phyloP scores from a whole-genome alignment of 2,113 vertebrate genomes.

The Plotosus lineatus region DNA sequence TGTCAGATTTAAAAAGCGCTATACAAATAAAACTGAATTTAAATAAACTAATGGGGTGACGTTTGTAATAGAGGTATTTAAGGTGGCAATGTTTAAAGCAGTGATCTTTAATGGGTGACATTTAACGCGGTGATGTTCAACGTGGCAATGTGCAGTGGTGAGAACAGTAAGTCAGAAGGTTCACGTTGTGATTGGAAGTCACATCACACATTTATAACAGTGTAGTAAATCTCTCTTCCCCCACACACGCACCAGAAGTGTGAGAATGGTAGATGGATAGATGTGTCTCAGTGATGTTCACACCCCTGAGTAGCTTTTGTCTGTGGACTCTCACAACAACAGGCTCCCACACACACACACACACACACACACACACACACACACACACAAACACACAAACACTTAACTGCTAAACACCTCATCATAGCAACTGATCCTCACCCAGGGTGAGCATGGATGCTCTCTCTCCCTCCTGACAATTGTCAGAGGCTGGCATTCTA shows the following conservation, averaged over 20 bases:
- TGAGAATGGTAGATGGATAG: slow-evolving; percentile 32
- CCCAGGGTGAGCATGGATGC: too few relatives aligned
- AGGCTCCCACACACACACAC: slow-evolving; percentile 47
- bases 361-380: background rate
- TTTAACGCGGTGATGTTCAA: background rate
- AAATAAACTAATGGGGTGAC: too few relatives aligned
- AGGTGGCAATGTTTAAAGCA: background rate
- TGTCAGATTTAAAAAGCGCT: too few relatives aligned
- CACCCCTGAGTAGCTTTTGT: slow-evolving; percentile 56
- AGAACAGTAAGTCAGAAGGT: background rate
- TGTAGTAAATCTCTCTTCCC: slow-evolving; percentile 1
- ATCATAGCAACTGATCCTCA: slow-evolving; percentile 69
- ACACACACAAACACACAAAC: slow-evolving; percentile 19
- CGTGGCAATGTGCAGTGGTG: background rate
- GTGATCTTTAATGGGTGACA: background rate
- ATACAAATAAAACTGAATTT: too few relatives aligned
- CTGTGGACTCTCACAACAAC: slow-evolving; percentile 56
- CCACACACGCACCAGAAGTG: slow-evolving; percentile 35
- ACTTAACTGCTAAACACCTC: slow-evolving; percentile 68
- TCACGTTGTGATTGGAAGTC: background rate
- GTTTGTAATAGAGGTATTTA: background rate
- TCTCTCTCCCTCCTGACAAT: slow-evolving; percentile 49
- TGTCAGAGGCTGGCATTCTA: too few relatives aligned
- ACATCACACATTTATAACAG: slow-evolving; percentile 23
- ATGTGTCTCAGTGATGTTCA: slow-evolving; percentile 60